A percentile compares a stretch with the other conserved stretches of the same genome.
Conservation (phyloP, 1,140 invertebrate species). For the Lithobius niger region DNA sequence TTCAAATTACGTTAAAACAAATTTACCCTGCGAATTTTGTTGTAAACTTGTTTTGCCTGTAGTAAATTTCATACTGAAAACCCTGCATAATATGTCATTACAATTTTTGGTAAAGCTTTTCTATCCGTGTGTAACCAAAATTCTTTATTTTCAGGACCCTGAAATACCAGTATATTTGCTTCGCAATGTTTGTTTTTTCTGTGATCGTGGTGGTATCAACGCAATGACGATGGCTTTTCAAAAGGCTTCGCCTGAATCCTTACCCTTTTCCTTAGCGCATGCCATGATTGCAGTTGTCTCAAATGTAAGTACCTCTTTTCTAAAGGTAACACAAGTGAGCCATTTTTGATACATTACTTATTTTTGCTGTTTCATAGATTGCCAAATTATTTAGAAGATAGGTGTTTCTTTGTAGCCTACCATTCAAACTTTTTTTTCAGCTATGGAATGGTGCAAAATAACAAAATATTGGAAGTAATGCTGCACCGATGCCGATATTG, state of each 20-base stretch:
- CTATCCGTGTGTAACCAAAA: too few species aligned
- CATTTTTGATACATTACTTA: not conserved
- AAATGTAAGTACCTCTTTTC: slow-evolving; percentile 54
- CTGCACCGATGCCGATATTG: too few species aligned
- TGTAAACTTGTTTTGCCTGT: not conserved
- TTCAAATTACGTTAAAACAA: not conserved
- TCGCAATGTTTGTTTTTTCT: slow-evolving; percentile 79
- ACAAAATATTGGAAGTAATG: too few species aligned
- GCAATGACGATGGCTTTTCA: slow-evolving; percentile 74
- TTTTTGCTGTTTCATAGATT: slow-evolving; percentile 4
- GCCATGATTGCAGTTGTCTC: slow-evolving; percentile 78
- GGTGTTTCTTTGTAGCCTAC: too few species aligned
- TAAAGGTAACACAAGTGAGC: not conserved
- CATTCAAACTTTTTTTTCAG: too few species aligned
- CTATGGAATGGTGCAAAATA: too few species aligned
- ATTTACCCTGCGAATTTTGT: not conserved
- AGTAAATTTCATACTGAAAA: not conserved
- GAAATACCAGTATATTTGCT: slow-evolving; percentile 80
- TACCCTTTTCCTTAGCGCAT: slow-evolving; percentile 76
- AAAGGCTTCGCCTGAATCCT: slow-evolving; percentile 48
- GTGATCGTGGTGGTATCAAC: slow-evolving; percentile 65
- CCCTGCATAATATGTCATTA: not conserved
- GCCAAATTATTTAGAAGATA: too few species aligned
- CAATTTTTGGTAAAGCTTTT: too few species aligned
- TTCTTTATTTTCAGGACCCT: slow-evolving; percentile 49